Percentiles rank a stretch among this genome's conserved stretches.
Conservation (phyloP, 2,888 invertebrate genomes). For the Limenitis camilla region DNA sequence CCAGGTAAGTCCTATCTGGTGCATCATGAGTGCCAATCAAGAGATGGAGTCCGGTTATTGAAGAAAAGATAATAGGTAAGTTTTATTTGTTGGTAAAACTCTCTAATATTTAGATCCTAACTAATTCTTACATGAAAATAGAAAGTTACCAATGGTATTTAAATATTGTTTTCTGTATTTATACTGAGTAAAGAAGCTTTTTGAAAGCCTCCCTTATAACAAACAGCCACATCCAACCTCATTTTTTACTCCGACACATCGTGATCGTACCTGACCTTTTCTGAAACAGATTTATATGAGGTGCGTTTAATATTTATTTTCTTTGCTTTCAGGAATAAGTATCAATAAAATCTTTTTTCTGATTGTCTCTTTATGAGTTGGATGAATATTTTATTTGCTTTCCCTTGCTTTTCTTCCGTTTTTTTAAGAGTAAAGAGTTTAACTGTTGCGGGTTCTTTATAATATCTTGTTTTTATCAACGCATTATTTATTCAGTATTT, state of each 20-base stretch:
- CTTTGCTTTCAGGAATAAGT: conserved; percentile 13
- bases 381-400: conserved; percentile 14
- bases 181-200: not conserved
- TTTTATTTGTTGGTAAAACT: too few relatives aligned
- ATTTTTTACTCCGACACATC: conserved; percentile 2
- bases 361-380: conserved; percentile 10
- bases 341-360: conserved; percentile 12
- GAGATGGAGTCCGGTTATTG: too few relatives aligned
- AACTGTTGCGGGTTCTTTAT: conserved; percentile 7
- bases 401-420: conserved; percentile 15
- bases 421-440: conserved; percentile 16
- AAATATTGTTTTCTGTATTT: not conserved
- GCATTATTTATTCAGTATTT: conserved; percentile 2
- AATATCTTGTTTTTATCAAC: conserved; percentile 2
- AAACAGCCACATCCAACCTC: not conserved
- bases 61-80: too few relatives aligned
- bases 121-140: too few relatives aligned
- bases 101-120: too few relatives aligned
- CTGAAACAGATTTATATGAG: conserved; percentile 5
- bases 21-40: too few relatives aligned
- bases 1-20: too few relatives aligned
- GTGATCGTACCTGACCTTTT: not conserved
- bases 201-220: not conserved
- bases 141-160: too few relatives aligned
- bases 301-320: conserved; percentile 12